phyloP scores from a whole-genome alignment of 2,888 invertebrate species.

The Diaperis boleti region DNA sequence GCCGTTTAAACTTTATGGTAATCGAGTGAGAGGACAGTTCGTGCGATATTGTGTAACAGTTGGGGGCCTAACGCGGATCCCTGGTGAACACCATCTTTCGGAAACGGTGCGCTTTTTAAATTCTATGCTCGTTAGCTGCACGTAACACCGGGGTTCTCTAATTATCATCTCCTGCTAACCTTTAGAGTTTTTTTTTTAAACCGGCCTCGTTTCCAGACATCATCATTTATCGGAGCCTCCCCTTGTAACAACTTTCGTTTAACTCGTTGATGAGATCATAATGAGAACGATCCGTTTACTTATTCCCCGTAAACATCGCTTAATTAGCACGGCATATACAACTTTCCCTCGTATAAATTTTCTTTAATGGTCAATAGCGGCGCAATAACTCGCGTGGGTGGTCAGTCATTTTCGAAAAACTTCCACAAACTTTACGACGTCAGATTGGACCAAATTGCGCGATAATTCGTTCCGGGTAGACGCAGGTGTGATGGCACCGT shows the following conservation, averaged over 20 bases:
- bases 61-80: too few relatives aligned
- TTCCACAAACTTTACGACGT: neutral
- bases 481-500: constrained; percentile 3
- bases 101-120: too few relatives aligned
- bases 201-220: neutral
- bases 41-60: too few relatives aligned
- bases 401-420: constrained; percentile 7
- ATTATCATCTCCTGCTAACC: neutral
- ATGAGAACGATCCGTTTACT: neutral
- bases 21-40: too few relatives aligned
- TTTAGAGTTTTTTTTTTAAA: neutral
- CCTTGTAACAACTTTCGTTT: neutral
- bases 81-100: too few relatives aligned
- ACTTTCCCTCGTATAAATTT: constrained; percentile 14
- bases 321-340: constrained; percentile 3
- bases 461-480: neutral
- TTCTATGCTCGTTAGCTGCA: too few relatives aligned
- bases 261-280: neutral
- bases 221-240: neutral
- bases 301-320: constrained; percentile 14
- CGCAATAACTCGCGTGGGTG: constrained; percentile 17
- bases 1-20: constrained; percentile 30
- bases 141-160: neutral
- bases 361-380: neutral
- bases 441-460: neutral